These are phyloP conservation scores for Lordiphosa andalusiaca DNA, from an alignment of 2,888 invertebrate genomes.

Conservation along the genomic window DNA sequence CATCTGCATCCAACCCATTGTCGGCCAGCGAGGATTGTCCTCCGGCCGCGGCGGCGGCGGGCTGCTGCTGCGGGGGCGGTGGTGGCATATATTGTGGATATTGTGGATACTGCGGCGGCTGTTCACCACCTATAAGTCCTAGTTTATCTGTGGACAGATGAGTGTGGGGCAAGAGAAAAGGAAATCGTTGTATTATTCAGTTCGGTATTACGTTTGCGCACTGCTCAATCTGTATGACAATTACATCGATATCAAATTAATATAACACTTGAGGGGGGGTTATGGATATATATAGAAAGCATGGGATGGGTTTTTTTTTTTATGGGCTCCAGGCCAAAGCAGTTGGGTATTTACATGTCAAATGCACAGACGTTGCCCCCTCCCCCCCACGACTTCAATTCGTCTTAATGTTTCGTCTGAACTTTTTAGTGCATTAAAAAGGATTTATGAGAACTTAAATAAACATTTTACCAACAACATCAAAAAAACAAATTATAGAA, in stretches of 20 bases:
- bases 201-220: too few species aligned
- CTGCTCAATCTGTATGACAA: constrained; percentile 36
- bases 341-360: constrained; percentile 17
- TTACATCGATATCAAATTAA: constrained; percentile 52
- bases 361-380: constrained; percentile 2
- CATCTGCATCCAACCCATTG: constrained; percentile 49
- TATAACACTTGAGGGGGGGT: too few species aligned
- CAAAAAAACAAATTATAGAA: constrained; percentile 25
- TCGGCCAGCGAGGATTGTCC: constrained; percentile 78
- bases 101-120: constrained; percentile 79
- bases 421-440: constrained; percentile 47
- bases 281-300: constrained; percentile 38
- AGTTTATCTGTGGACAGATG: constrained; percentile 72
- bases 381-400: neutral
- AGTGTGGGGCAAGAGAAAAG: too few species aligned
- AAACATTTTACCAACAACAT: constrained; percentile 27
- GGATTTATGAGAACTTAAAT: constrained; percentile 7
- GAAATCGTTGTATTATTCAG: too few species aligned
- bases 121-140: constrained; percentile 79
- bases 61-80: constrained; percentile 82
- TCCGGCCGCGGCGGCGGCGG: constrained; percentile 82
- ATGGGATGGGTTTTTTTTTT: constrained; percentile 2
- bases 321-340: neutral
- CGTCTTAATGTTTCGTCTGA: neutral
- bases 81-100: constrained; percentile 81